Conservation (phyloP, 2,888 invertebrate genomes). For the Bombylius major region DNA sequence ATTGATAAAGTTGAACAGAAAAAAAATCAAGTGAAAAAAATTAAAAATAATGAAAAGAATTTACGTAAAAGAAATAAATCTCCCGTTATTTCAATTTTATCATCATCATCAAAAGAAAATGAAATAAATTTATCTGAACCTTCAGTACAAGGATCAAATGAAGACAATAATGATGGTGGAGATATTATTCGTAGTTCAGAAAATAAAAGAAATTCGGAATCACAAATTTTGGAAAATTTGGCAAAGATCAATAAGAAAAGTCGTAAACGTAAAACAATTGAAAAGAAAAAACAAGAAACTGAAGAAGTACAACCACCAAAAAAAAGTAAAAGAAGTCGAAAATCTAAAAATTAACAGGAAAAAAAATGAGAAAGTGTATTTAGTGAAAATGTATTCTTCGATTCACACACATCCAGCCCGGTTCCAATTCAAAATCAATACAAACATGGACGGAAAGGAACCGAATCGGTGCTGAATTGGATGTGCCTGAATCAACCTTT, state of each 20-base stretch:
- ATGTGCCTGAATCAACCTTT: no score
- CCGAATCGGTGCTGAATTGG: no score
- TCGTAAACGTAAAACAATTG: conserved; percentile 17
- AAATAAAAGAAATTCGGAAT: conserved; percentile 13
- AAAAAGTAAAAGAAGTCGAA: background rate
- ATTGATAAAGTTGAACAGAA: background rate
- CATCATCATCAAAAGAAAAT: background rate
- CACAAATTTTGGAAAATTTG: conserved; percentile 23
- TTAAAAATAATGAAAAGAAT: background rate
- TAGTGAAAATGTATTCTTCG: no score
- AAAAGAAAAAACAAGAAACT: conserved; percentile 13
- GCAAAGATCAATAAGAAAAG: conserved; percentile 23
- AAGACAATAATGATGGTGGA: background rate
- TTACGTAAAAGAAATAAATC: no score
- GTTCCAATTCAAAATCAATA: no score
- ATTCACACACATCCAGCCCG: no score
- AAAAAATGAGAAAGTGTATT: background rate
- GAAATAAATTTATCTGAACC: background rate
- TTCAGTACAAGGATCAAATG: background rate
- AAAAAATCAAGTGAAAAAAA: background rate
- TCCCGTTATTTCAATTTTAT: background rate
- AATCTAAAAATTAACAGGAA: background rate
- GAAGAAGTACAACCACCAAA: background rate
- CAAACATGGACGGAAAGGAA: no score
- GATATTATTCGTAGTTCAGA: conserved; percentile 3